A percentile compares a stretch with the other conserved stretches of the same genome.
Conservation (phyloP, 92 coral and sea anemone genomes). For the Parazoanthus darwini region DNA sequence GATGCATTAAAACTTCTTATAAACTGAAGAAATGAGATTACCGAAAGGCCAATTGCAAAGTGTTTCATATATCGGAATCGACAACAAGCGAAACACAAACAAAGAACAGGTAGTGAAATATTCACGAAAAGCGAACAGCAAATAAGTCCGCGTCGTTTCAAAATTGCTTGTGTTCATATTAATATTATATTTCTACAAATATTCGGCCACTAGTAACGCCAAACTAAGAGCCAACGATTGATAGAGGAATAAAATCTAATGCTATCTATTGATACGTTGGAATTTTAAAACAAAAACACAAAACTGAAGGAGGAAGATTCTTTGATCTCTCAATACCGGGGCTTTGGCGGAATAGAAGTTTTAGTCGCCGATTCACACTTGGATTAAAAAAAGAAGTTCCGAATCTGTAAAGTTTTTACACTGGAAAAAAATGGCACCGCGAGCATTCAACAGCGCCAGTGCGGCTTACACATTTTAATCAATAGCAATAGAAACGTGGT, state of each 20-base stretch:
- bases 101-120: slow-evolving; percentile 36
- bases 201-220: not conserved
- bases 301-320: not conserved
- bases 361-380: not conserved
- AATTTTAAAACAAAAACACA: slow-evolving; percentile 38
- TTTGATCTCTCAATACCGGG: slow-evolving; percentile 6
- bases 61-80: slow-evolving; percentile 47
- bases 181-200: not conserved
- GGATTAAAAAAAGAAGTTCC: not conserved
- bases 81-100: slow-evolving; percentile 29
- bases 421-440: not conserved
- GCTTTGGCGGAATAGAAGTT: not conserved
- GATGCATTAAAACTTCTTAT: slow-evolving; percentile 21
- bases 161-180: slow-evolving; percentile 24
- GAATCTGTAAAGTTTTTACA: not conserved
- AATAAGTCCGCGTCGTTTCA: slow-evolving; percentile 28
- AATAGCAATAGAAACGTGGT: slow-evolving; percentile 17
- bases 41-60: slow-evolving; percentile 32
- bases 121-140: slow-evolving; percentile 24
- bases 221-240: not conserved
- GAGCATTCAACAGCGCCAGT: not conserved
- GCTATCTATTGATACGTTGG: slow-evolving; percentile 36
- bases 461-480: slow-evolving; percentile 16
- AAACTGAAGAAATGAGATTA: slow-evolving; percentile 29
- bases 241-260: slow-evolving; percentile 9